Base-by-base conservation (phyloP, 1,140 invertebrate species). In the Diachasma alloeum region DNA sequence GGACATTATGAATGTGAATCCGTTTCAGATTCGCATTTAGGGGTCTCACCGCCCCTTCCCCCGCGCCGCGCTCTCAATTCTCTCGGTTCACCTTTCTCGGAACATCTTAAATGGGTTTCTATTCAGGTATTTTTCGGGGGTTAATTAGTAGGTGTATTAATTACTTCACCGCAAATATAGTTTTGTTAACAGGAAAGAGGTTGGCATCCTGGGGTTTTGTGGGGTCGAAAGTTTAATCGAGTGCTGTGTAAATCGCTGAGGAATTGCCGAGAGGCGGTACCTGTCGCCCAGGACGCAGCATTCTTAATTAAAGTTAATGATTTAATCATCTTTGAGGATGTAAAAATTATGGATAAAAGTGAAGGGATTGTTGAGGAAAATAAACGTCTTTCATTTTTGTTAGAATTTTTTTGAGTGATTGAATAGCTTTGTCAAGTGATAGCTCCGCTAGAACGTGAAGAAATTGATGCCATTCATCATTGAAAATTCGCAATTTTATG, bases 141-240 rank as follows among this genome's bases (percentile, higher is more conserved):
- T 63, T 63, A 63, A 63, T 63, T 24, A 63, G 59, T 63, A 63
- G 59, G 59, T 63, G 59, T 63, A 63, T 63, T 63, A 63, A 63
- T 63, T 63, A 63, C 24, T 26, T 63, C 59, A 63, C 24, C 59
- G 13, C 24, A 63, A 63, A 63, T 63, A 26, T 63, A 63, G 15
- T 26, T 63, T 31, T 63, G 19, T 24, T 26, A 63, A 31, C 59
- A 63, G 59, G 59, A 26, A 63, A 63, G 59, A 31, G 59, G 59
- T 19, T 63, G 19, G 59, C 13, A 26, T 26, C 59, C 59, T 56
- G n/a, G 48, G 48, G n/a, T 22, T 63, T 63, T 31, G 17, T 19
- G 59, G 59, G 59, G 59, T 63, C 59, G 59, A 53, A 31, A 63
- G 59, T 63, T 63, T 63, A 63, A 63, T 63, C 59, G 59, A 63